Base-by-base conservation (phyloP, 2,113 vertebrate genomes). In the Syrmaticus mikado region DNA sequence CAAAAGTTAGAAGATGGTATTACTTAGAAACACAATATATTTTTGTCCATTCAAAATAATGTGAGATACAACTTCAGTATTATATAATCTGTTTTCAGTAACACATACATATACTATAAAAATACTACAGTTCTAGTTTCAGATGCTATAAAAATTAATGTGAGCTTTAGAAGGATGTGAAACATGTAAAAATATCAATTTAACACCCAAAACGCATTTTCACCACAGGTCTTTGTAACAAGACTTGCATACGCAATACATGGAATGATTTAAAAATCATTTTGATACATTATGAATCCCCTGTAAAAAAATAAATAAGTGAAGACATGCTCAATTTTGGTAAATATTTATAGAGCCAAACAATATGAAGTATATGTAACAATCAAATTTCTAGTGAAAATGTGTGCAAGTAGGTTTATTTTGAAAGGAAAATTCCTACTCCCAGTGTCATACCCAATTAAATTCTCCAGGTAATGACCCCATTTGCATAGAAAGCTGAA, bases 381-480 rank as follows among this genome's bases (percentile, higher is more conserved):
- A 98, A 97, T 97, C 95, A 97, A 94, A 97, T 98, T 98, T 97
- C 94, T 94, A 92, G 96, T 94, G 96, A 97, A 98, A 98, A 98
- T 98, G 96, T 98, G 96, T 98, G 98, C 96, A 97, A 98, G 98
- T 95, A 98, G 98, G 98, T 98, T 98, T 98, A 98, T 97, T 98
- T 97, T 98, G 96, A 97, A 97, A 98, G 97, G 97, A 97, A 98
- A 98, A 97, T 96, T 97, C 97, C 98, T 98, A 97, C 97, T 98
- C 97, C 96, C 97, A 95, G 95, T 98, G 98, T 99, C 99, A 99
- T 97, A 98, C 97, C 98, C 98, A 98, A 99, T 99, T 99, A 99
- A 98, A 98, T 96, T 98, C 98, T 98, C 98, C 98, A 98, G 98
- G 98, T 99, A 99, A 99, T 98, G 98, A 98, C 98, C 98, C 98